Evolutionary conservation across 92 coral and sea anemone species (phyloP).

Genomic region (Anthopleura xanthogrammica): DNA sequence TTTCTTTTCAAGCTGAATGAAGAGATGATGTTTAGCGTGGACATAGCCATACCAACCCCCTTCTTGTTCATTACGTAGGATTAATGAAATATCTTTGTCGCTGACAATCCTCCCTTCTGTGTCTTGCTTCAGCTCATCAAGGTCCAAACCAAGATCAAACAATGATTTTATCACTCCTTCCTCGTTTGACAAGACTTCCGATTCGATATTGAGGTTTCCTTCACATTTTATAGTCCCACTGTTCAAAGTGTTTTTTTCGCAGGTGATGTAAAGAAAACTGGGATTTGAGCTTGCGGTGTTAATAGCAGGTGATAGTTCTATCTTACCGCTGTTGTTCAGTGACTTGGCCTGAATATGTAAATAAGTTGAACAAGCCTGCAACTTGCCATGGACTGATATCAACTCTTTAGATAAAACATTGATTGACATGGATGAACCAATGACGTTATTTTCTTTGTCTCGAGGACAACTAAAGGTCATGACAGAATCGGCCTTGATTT

Average conservation of each 20-base stretch:
- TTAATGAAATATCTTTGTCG: conserved; percentile 42
- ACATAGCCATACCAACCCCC: conserved; percentile 55
- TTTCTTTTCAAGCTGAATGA: conserved; percentile 38
- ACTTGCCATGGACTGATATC: conserved; percentile 46
- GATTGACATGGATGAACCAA: conserved; percentile 22
- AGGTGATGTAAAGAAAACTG: conserved; percentile 18
- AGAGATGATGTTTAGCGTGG: conserved; percentile 30
- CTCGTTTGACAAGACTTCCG: not conserved
- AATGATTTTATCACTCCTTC: not conserved
- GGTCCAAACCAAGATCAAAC: conserved; percentile 19
- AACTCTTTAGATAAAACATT: conserved; percentile 33
- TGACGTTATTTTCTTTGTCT: conserved; percentile 30
- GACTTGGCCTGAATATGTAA: conserved; percentile 34
- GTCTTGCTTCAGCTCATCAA: conserved; percentile 12
- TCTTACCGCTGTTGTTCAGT: conserved; percentile 38
- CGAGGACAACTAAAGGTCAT: conserved; percentile 25
- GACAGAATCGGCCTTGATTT: conserved; percentile 46
- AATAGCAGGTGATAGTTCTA: not conserved
- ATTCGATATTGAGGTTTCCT: not conserved
- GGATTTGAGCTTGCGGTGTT: not conserved
- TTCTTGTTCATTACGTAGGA: conserved; percentile 35
- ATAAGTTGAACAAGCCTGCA: conserved; percentile 34
- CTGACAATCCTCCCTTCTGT: conserved; percentile 36
- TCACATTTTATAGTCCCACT: not conserved
- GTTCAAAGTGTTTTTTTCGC: conserved; percentile 13